Base-by-base conservation (phyloP, 2,888 invertebrate species). In the Megamerina dolium region DNA sequence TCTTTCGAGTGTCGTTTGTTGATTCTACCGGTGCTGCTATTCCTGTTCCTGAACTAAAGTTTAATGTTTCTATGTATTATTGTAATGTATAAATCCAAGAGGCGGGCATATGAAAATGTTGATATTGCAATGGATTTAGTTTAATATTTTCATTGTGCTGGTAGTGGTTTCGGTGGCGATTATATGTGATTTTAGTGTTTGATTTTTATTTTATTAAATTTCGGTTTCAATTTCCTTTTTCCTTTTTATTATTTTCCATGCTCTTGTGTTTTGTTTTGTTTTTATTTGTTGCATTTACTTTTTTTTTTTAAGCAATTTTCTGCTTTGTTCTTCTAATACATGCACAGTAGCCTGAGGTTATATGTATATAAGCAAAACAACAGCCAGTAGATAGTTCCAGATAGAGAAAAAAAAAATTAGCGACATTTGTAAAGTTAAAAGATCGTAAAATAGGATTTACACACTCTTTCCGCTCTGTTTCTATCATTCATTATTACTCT, bases 371-470 rank as follows among this genome's bases (percentile, higher is more conserved):
- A n/a, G n/a, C n/a, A n/a, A n/a, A n/a, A n/a, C n/a, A n/a, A n/a
- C n/a, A n/a, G n/a, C n/a, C n/a, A n/a, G n/a, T n/a, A n/a, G n/a
- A n/a, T n/a, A n/a, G n/a, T n/a, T n/a, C n/a, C n/a, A n/a, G 13
- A 21, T 29, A 36, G 18, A 27, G 43, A 19, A n/a, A n/a, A 26
- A 4, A 32, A 33, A 37, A 36, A 37, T 30, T 16, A 36, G 35
- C 36, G 26, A 10, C 43, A 50, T 47, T 47, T 45, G 46, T 35
- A 45, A 41, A 29, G 41, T 45, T 47, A 45, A 45, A 45, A 42
- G 33, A 45, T 47, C 45, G 49, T 46, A 51, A 49, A 49, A 49
- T 46, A 41, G 46, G 46, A 46, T 49, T 49, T 46, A 42, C 32
- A n/a, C n/a, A n/a, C n/a, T n/a, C n/a, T n/a, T n/a, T n/a, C n/a